Evolutionary conservation across 2,797 vertebrate genomes (phyloP), one percentile per base, ranked within the genome.

Genomic region (Anomalospiza imberbis): DNA sequence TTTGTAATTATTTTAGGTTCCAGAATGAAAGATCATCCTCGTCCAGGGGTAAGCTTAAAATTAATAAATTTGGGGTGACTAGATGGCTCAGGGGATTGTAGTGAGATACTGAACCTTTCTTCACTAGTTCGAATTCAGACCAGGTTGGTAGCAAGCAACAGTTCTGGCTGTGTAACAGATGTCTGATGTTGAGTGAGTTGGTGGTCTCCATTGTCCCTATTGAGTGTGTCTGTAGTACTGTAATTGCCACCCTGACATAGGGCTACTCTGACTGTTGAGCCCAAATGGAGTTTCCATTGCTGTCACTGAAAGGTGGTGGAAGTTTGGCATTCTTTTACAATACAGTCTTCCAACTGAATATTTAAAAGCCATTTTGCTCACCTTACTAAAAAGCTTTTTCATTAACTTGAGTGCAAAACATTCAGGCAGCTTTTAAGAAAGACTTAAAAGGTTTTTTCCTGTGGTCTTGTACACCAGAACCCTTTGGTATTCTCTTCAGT

Each of bases 21-120:
- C 95, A 96, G 96, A 95, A 97, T 97, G 96, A 97, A 95, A 97
- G 97, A 97, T 95, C 97, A 97, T 97, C 98, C 97, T 89, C 97
- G 96, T 97, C 96, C 98, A 91, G 97, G 97, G 98, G 98, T 98
- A 98, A 98, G 98, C 97, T 97, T 96, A 97, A 94, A 93, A 96
- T 96, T 97, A 96, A 96, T 97, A 90, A 95, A 96, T 96, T 97
- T 94, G 85, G 94, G 97, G 95, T 97, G 94, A 89, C 96, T 95
- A 91, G 93, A 94, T 97, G 96, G 86, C 94, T 96, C 96, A 91
- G 97, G 93, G 85, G 88, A 91, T 95, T 94, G 67, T 97, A 96
- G 95, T 97, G 95, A 96, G 91, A 95, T 97, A 95, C 93, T 96
- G 94, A 97, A 91, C 89, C 74, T 97, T 97, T 96, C 94, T 88